Percentiles rank a stretch among this genome's conserved stretches.
Evolutionary conservation across 2,888 invertebrate species (phyloP).

Genomic region (Tetranychus truncatus): DNA sequence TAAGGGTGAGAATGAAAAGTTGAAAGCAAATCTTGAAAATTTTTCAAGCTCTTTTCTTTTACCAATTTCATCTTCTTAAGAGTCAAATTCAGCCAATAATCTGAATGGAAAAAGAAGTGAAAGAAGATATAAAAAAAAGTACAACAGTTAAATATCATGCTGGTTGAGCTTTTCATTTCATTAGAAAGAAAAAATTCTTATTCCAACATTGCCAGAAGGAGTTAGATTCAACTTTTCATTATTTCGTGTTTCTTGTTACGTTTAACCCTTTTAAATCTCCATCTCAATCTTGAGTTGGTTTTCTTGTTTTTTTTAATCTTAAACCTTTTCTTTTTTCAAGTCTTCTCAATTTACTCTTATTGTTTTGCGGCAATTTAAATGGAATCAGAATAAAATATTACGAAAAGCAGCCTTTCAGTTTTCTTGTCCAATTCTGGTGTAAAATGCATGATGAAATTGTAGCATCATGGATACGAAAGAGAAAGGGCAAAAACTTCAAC

Average conservation of each 20-base stretch:
- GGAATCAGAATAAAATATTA: neutral
- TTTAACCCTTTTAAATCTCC: neutral
- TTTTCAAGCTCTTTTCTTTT: neutral
- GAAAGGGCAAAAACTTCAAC: too few species aligned
- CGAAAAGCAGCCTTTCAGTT: too few species aligned
- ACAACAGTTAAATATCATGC: too few species aligned
- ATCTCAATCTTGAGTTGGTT: neutral
- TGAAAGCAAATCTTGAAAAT: neutral
- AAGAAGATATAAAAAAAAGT: neutral
- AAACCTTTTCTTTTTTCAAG: neutral
- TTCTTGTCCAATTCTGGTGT: too few species aligned
- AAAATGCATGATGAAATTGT: too few species aligned
- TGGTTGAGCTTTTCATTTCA: too few species aligned
- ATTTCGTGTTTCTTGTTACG: neutral
- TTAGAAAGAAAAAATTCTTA: neutral
- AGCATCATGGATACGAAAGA: too few species aligned
- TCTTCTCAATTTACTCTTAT: neutral
- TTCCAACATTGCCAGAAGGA: neutral
- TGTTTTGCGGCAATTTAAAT: neutral
- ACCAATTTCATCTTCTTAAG: neutral
- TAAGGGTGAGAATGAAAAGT: neutral
- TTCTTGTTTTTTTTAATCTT: neutral
- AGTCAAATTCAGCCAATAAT: slow-evolving; percentile 1
- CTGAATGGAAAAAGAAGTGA: neutral
- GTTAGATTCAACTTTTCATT: neutral